Evolutionary conservation across 1,140 invertebrate genomes (phyloP), one percentile per base, ranked within the genome.

Genomic region (Manduca sexta): DNA sequence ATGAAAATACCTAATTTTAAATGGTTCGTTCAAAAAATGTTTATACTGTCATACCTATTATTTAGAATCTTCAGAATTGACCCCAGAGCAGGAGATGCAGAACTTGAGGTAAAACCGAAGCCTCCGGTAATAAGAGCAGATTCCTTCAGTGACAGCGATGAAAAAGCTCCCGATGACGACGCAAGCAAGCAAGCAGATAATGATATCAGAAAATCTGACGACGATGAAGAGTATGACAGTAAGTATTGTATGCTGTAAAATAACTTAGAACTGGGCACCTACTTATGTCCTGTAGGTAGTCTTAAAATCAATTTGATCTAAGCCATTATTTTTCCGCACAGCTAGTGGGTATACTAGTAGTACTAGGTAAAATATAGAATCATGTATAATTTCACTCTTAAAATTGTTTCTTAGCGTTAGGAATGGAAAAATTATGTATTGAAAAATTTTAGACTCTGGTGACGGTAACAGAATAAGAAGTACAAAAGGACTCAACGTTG

Each of bases 401-500:
- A n/a, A n/a, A n/a, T n/a, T n/a, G n/a, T n/a, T n/a, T n/a, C n/a
- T n/a, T n/a, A n/a, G n/a, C n/a, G n/a, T n/a, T n/a, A n/a, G n/a
- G n/a, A n/a, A n/a, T n/a, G n/a, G n/a, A n/a, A n/a, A n/a, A n/a
- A n/a, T n/a, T n/a, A n/a, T n/a, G n/a, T n/a, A n/a, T n/a, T 60
- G 58, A 58, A 52, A 54, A n/a, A 45, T 21, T 14, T 41, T 18
- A 46, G 40, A 29, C 12, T 5, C 17, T 38, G 34, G 37, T 14
- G 34, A 26, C 5, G 18, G 10, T 8, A 38, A 39, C 21, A 16
- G 31, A 18, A 45, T 34, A 43, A 49, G 60, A 50, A 69, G 60
- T 37, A 78, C 74, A 6, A 68, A 55, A 52, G 72, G 72, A 5
- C 30, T 75, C 14, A 57, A 47, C 14, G 45, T 50, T 17, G 65